phyloP scores from a whole-genome alignment of 2,113 vertebrate genomes.

The Hippocampus barbouri region DNA sequence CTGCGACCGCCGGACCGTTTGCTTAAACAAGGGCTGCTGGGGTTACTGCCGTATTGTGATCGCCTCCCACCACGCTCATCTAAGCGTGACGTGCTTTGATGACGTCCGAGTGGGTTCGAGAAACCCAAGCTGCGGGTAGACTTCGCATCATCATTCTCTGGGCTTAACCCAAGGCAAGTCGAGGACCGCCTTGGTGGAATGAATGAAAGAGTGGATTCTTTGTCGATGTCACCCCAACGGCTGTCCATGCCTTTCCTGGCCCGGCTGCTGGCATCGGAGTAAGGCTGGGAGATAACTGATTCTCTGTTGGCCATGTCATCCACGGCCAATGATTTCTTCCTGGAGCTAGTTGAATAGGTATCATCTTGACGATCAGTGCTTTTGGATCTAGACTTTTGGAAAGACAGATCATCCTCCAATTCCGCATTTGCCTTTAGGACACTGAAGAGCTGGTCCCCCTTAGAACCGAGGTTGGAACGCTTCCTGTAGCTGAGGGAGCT shows the following conservation, averaged over 20 bases:
- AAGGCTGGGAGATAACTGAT: slow-evolving; percentile 76
- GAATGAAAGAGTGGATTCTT: slow-evolving; percentile 70
- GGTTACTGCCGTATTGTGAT: slow-evolving; percentile 25
- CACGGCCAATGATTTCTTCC: slow-evolving; percentile 59
- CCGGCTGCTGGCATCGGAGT: slow-evolving; percentile 73
- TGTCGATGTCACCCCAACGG: slow-evolving; percentile 80
- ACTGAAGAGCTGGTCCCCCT: slow-evolving; percentile 79
- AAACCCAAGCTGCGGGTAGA: slow-evolving; percentile 77
- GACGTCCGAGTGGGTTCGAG: slow-evolving; percentile 70
- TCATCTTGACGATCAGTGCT: slow-evolving; percentile 53
- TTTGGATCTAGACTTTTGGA: slow-evolving; percentile 64
- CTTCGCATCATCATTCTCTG: slow-evolving; percentile 72
- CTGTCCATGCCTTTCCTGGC: slow-evolving; percentile 79
- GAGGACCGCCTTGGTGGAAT: slow-evolving; percentile 75
- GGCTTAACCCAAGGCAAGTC: slow-evolving; percentile 67
- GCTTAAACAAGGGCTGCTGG: slow-evolving; percentile 70
- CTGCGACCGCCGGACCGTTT: slow-evolving; percentile 64
- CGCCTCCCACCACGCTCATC: slow-evolving; percentile 55
- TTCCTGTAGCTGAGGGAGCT: slow-evolving; percentile 95
- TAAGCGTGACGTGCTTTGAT: slow-evolving; percentile 69
- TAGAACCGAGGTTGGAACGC: slow-evolving; percentile 77
- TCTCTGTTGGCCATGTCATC: slow-evolving; percentile 63
- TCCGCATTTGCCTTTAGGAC: slow-evolving; percentile 75
- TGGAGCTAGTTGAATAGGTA: slow-evolving; percentile 53
- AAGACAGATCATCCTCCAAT: slow-evolving; percentile 72